phyloP scores from a whole-genome alignment of 2,113 vertebrate genomes.

The Macaca mulatta region DNA sequence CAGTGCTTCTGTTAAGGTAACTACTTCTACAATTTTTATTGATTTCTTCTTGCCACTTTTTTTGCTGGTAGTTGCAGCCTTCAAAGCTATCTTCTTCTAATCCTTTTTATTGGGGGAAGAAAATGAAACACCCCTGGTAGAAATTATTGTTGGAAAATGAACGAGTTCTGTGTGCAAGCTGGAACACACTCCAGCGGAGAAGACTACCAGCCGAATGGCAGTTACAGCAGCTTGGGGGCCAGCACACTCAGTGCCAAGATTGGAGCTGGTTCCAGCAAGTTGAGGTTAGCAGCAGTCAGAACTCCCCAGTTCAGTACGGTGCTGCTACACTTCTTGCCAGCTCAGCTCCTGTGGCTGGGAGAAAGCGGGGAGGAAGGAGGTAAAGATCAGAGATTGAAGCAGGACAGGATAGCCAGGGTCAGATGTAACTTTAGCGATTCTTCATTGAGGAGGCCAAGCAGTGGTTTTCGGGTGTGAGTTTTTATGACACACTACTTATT shows the following conservation, averaged over 20 bases:
- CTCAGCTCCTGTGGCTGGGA: background rate
- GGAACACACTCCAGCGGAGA: background rate
- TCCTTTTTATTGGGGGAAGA: background rate
- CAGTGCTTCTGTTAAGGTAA: background rate
- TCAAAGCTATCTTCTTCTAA: background rate
- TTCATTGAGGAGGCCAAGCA: background rate
- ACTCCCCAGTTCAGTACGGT: fast-evolving
- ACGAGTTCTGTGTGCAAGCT: background rate
- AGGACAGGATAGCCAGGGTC: background rate
- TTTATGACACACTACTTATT: background rate
- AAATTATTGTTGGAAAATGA: background rate
- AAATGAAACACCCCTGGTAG: background rate
- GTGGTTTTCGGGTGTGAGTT: background rate
- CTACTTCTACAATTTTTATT: background rate
- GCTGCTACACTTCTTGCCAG: background rate
- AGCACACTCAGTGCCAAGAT: background rate
- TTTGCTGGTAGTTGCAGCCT: background rate
- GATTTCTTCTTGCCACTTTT: background rate
- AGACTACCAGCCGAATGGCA: background rate
- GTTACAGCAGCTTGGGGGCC: background rate
- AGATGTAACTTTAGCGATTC: background rate
- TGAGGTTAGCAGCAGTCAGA: background rate
- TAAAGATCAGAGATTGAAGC: background rate
- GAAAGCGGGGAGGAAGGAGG: background rate
- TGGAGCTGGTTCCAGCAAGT: background rate